Percentiles rank a stretch among this genome's conserved stretches.
Conservation (phyloP, 2,888 invertebrate species). For the Diadegma fenestrale region DNA sequence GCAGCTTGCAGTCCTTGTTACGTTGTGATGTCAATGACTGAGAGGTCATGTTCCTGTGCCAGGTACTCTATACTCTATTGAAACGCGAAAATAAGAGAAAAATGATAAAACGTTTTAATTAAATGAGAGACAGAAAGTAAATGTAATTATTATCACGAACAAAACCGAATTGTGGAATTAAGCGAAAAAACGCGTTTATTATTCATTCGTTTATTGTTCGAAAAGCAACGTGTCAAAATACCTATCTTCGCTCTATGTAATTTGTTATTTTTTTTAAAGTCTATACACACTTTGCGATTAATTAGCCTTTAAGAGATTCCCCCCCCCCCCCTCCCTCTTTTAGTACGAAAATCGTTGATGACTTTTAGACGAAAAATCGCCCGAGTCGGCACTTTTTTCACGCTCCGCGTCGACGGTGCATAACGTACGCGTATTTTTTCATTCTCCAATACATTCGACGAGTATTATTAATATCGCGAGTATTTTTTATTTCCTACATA, state of each 20-base stretch:
- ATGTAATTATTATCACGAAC: constrained; percentile 77
- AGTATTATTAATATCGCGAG: not conserved
- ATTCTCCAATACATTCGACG: constrained; percentile 20
- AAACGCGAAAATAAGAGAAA: constrained; percentile 56
- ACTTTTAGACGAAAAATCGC: constrained; percentile 53
- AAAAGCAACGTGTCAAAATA: constrained; percentile 81
- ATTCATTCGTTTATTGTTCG: constrained; percentile 68
- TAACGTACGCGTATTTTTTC: constrained; percentile 24
- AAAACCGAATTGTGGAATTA: constrained; percentile 73
- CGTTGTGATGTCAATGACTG: constrained; percentile 85
- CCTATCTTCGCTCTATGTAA: constrained; percentile 82
- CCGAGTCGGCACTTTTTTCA: constrained; percentile 10
- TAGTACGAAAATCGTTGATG: constrained; percentile 70
- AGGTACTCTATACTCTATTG: constrained; percentile 80
- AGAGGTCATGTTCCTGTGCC: constrained; percentile 85
- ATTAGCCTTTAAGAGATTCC: constrained; percentile 78
- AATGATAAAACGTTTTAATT: constrained; percentile 57
- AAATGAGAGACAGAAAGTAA: constrained; percentile 35
- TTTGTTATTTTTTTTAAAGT: constrained; percentile 85
- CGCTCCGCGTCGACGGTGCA: not conserved
- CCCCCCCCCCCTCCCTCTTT: constrained; percentile 49
- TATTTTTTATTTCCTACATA: not conserved
- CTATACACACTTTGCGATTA: constrained; percentile 82
- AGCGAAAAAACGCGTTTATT: constrained; percentile 73
- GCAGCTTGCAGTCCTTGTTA: constrained; percentile 84